Base-by-base conservation (phyloP, 2,797 vertebrate genomes). In the Graptemys geographica region DNA sequence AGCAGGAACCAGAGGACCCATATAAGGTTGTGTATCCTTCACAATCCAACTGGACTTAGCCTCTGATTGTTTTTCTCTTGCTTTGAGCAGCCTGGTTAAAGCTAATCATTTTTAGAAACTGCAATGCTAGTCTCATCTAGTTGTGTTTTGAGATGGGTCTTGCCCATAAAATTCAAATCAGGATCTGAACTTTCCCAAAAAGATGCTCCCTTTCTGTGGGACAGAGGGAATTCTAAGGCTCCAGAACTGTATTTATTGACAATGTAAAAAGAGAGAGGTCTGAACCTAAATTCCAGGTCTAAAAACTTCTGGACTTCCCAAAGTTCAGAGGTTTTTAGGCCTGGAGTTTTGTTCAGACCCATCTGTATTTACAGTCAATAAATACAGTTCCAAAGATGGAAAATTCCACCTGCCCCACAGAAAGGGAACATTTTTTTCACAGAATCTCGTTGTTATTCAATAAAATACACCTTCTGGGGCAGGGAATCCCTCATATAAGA, bases 71-170 rank as follows among this genome's bases (percentile, higher is more conserved):
- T 76, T 37, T 74, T 76, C 44, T 88, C 79, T 80, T 91, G 86
- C 8, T 79, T 95, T 88, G 23, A 62, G 62, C 59, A 95, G 37
- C 65, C 88, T 95, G 90, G 13, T 82, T 81, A 13, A 55, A 92
- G 62, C 79, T 92, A 6, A 0, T 49, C 41, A 23, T 5, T 53
- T 23, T 53, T 4, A 18, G 55, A 83, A 57, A 79, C 27, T 9
- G 44, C 41, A 3, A 1, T 47, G 62, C 25, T 86, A 65, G 37
- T n/a, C 21, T 80, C 47, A 9, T 86, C 79, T 28, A 84, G 21
- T 56, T 74, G 15, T 51, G 41, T 56, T 57, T 10, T 52, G 18
- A 80, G 41, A 81, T 47, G 53, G 65, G 91, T 21, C 31, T 85
- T 47, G 89, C 21, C 3, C 69, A 49, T 78, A 52, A 85, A 90